Percentiles rank a stretch among this genome's conserved stretches.
These are phyloP conservation scores for Tetragnatha versicolor DNA, from an alignment of 1,140 invertebrate genomes.

Conservation along the genomic window DNA sequence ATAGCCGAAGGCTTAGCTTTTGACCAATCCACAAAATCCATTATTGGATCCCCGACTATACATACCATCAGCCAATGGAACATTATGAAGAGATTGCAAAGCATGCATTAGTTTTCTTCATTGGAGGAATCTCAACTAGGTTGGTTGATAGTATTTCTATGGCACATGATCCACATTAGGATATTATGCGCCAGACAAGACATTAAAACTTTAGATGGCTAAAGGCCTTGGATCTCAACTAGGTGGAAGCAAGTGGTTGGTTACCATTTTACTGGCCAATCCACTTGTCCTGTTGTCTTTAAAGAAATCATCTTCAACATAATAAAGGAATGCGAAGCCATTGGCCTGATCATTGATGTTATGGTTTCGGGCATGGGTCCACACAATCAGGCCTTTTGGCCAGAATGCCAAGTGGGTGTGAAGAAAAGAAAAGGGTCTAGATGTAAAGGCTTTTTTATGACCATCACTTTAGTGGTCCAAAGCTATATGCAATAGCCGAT, in stretches of 20 bases:
- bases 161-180: too few relatives aligned
- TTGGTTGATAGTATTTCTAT: too few relatives aligned
- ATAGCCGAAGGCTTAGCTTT: background rate
- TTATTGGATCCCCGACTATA: background rate
- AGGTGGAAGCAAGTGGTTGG: conserved; percentile 7
- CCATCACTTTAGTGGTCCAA: background rate
- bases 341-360: background rate
- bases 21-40: background rate
- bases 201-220: too few relatives aligned
- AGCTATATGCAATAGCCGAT: background rate
- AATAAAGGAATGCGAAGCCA: background rate
- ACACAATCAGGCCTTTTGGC: conserved; percentile 16
- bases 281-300: background rate
- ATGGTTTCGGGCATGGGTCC: background rate
- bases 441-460: background rate
- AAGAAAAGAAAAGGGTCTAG: background rate
- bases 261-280: background rate
- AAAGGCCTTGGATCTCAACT: too few relatives aligned
- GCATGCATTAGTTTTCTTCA: conserved; percentile 16
- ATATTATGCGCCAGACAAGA: too few relatives aligned
- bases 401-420: background rate
- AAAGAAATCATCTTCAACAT: background rate
- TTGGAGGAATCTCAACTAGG: background rate
- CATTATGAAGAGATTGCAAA: background rate
- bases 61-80: background rate